Percentiles rank a stretch among this genome's conserved stretches.
Conservation (phyloP, 2,797 vertebrate genomes). For the Loriculus beryllinus region DNA sequence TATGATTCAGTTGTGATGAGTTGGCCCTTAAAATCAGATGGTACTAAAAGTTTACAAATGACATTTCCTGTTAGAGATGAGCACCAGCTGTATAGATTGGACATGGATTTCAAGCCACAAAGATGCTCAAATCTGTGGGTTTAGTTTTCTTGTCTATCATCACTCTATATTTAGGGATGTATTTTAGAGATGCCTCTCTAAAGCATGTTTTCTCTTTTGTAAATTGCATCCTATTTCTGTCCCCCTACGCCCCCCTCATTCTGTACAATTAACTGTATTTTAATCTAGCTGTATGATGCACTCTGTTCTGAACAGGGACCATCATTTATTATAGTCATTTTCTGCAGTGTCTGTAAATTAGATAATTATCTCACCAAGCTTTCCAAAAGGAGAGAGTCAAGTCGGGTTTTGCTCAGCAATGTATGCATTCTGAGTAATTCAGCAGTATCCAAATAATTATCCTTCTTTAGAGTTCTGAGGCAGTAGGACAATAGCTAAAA, state of each 20-base stretch:
- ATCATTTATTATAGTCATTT: conserved; percentile 54
- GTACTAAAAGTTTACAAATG: not conserved
- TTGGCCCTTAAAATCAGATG: not conserved
- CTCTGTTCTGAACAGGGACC: conserved; percentile 35
- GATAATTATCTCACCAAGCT: conserved; percentile 54
- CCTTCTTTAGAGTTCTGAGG: not conserved
- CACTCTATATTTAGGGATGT: conserved; percentile 43
- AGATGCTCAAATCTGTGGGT: conserved; percentile 5
- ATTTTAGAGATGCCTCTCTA: conserved; percentile 44
- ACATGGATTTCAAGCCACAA: conserved; percentile 31
- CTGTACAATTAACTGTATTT: conserved; percentile 62
- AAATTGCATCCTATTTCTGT: conserved; percentile 52
- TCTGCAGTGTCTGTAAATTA: conserved; percentile 61
- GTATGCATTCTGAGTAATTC: conserved; percentile 4
- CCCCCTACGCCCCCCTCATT: not conserved
- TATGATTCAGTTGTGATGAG: not conserved
- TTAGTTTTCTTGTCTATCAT: conserved; percentile 55
- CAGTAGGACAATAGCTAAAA: not conserved
- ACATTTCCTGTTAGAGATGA: not conserved
- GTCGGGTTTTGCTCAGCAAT: not conserved
- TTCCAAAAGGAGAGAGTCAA: conserved; percentile 44
- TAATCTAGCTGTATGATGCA: conserved; percentile 35
- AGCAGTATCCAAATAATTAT: conserved; percentile 25
- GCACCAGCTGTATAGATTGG: conserved; percentile 25
- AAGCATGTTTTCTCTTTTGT: conserved; percentile 29